Percentiles rank a stretch among this genome's conserved stretches.
phyloP scores from a whole-genome alignment of 2,113 vertebrate genomes.

The Sardina pilchardus region DNA sequence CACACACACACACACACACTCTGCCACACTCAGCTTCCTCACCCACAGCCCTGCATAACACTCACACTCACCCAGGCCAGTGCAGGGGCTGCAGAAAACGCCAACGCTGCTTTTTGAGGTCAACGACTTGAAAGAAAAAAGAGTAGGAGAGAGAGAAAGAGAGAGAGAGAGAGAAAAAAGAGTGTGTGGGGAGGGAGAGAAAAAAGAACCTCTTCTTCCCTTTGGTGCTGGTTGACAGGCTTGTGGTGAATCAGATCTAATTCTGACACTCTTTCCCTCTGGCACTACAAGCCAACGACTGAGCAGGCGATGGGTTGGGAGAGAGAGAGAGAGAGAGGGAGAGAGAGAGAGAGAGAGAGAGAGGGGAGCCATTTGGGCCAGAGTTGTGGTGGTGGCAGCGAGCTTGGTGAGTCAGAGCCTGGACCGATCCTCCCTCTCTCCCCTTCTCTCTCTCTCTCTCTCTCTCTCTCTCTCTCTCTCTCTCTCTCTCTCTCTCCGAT shows the following conservation, averaged over 20 bases:
- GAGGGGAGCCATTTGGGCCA: conserved; percentile 26
- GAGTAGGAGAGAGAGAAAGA: not conserved
- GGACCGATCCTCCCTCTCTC: not conserved
- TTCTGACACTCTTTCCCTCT: conserved; percentile 32
- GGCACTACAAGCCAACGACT: not conserved
- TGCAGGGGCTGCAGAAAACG: conserved; percentile 8
- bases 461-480: conserved; percentile 4
- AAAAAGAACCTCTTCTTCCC: not conserved
- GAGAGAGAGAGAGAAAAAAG: not conserved
- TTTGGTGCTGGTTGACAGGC: conserved; percentile 14
- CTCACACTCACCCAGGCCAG: not conserved
- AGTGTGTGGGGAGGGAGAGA: not conserved
- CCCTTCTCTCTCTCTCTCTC: not conserved
- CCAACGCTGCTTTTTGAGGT: conserved; percentile 20
- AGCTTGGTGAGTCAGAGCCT: not conserved
- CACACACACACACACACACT: conserved; percentile 3
- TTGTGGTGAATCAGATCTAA: conserved; percentile 41
- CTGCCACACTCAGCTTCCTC: not conserved
- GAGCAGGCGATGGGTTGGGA: not conserved
- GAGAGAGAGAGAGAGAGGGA: not conserved
- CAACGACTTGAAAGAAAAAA: not conserved
- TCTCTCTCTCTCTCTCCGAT: not conserved
- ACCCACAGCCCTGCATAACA: not conserved
- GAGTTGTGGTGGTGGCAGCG: not conserved
- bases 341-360: conserved; percentile 15